These are phyloP conservation scores for Sebastes fasciatus DNA, from an alignment of 2,113 vertebrate species.

Conservation along the genomic window DNA sequence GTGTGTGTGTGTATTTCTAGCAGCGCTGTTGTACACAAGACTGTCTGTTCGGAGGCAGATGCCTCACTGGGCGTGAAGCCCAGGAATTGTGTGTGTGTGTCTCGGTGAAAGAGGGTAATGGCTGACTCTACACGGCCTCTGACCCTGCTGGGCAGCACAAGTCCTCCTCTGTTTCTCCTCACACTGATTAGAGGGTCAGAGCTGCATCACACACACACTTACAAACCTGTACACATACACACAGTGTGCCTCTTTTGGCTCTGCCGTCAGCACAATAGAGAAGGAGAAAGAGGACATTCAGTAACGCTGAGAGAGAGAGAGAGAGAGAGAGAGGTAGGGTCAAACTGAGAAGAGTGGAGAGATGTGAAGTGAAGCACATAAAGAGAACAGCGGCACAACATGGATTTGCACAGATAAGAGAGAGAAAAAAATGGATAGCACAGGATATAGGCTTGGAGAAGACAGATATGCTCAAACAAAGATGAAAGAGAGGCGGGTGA, in stretches of 20 bases:
- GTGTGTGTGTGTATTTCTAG: conserved; percentile 45
- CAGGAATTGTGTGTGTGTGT: conserved; percentile 81
- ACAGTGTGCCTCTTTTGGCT: conserved; percentile 66
- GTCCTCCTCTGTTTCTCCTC: conserved; percentile 89
- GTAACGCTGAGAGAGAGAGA: conserved; percentile 43
- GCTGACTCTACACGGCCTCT: conserved; percentile 86
- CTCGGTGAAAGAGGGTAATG: conserved; percentile 77
- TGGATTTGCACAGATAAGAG: conserved; percentile 72
- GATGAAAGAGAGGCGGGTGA: conserved; percentile 67
- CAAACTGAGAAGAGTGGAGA: conserved; percentile 54
- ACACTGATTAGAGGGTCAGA: conserved; percentile 86
- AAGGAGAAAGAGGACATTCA: conserved; percentile 73
- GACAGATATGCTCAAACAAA: conserved; percentile 64
- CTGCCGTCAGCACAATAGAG: conserved; percentile 77
- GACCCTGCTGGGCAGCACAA: conserved; percentile 85
- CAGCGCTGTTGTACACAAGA: conserved; percentile 64
- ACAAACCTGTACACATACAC: conserved; percentile 50
- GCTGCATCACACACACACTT: conserved; percentile 58
- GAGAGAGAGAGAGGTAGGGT: conserved; percentile 56
- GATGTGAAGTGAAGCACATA: conserved; percentile 53
- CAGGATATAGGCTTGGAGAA: conserved; percentile 67
- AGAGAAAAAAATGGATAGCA: conserved; percentile 58
- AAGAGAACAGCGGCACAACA: conserved; percentile 64
- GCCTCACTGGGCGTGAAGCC: conserved; percentile 82
- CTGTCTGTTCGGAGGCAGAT: conserved; percentile 82